Evolutionary conservation across 2,113 vertebrate genomes (phyloP).

Genomic region (Lycaon pictus): DNA sequence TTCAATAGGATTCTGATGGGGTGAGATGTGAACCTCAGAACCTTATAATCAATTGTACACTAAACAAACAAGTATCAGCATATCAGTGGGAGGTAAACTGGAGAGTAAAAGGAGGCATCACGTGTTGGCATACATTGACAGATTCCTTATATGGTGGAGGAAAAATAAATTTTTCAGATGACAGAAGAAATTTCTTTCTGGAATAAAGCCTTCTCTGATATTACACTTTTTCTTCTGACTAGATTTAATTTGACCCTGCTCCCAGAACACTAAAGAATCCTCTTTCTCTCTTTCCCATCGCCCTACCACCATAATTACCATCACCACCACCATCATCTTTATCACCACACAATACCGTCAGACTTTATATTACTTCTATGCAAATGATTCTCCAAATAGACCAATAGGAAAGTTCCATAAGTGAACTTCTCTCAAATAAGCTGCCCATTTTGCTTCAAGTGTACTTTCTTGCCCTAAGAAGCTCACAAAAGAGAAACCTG

Average conservation of each 20-base stretch:
- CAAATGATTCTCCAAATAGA: background rate
- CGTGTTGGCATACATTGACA: background rate
- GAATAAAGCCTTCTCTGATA: background rate
- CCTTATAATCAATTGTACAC: background rate
- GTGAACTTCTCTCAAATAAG: background rate
- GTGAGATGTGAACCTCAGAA: background rate
- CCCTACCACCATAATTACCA: background rate
- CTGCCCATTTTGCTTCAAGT: background rate
- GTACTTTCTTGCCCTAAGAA: background rate
- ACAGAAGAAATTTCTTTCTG: background rate
- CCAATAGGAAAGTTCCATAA: background rate
- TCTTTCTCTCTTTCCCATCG: background rate
- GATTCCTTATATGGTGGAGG: background rate
- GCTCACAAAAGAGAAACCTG: background rate
- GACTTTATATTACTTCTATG: background rate
- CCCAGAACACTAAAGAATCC: background rate
- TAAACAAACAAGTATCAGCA: background rate
- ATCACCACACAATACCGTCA: background rate
- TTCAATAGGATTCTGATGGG: background rate
- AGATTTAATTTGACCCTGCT: background rate
- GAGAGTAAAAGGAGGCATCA: background rate
- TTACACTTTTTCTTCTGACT: background rate
- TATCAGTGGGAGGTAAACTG: background rate
- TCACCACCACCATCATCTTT: background rate
- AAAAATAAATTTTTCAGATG: background rate